phyloP scores from a whole-genome alignment of 2,113 vertebrate genomes.

The Esox niger region DNA sequence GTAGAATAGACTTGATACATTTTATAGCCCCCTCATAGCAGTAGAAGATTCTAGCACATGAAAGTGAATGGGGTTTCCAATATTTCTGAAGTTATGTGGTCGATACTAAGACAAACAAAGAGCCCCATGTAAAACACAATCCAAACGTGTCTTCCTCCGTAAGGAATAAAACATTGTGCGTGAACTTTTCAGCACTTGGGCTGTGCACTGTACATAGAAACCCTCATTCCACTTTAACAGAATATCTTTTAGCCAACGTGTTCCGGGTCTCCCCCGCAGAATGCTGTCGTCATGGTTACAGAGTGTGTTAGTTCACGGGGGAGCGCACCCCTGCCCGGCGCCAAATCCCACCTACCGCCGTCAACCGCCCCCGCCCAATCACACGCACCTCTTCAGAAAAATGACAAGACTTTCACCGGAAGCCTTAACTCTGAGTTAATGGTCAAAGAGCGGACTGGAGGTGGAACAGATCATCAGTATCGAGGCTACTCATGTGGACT shows the following conservation, averaged over 20 bases:
- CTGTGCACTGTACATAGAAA: not conserved
- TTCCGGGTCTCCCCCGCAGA: not conserved
- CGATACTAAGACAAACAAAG: too few species aligned
- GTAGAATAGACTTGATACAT: too few species aligned
- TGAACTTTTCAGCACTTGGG: not conserved
- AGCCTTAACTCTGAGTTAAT: not conserved
- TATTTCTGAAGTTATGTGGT: too few species aligned
- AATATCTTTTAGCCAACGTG: not conserved
- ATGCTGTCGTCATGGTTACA: slow-evolving; percentile 14
- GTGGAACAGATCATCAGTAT: not conserved
- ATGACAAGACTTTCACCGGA: not conserved
- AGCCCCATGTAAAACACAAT: too few species aligned
- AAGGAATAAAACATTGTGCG: not conserved
- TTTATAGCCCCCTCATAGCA: too few species aligned
- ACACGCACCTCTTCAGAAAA: not conserved
- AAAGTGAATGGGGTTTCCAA: too few species aligned
- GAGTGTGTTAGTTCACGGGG: not conserved
- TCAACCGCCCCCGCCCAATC: not conserved
- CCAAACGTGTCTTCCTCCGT: too few species aligned
- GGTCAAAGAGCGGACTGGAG: not conserved
- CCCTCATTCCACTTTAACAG: not conserved
- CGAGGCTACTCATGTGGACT: too few species aligned
- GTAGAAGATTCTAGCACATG: too few species aligned
- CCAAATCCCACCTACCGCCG: not conserved
- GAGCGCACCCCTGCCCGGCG: not conserved